Base-by-base conservation (phyloP, 2,888 invertebrate genomes). In the Drosophila colorata region DNA sequence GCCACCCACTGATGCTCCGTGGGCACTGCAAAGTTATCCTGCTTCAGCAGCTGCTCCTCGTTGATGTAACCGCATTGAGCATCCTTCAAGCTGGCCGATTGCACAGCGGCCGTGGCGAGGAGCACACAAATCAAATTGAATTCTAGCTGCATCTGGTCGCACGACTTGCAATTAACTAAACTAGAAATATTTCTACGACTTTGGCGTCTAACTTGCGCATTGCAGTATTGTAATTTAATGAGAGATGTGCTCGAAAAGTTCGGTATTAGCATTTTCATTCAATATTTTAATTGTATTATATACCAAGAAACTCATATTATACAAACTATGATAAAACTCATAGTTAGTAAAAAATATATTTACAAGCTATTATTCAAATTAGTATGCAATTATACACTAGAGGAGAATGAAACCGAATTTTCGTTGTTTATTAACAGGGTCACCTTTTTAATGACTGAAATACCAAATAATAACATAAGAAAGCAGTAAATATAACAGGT, bases 1-100 rank as follows among this genome's bases (percentile, higher is more conserved):
- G 61, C 86, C 41, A 85, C 11, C 84, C 84, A 85, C 57, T 81
- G 84, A 14, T 85, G 81, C 43, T 85, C 84, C 1, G 73, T 80
- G 38, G 84, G 84, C 16, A 61, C 46, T 1, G 84, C 80, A 43
- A 37, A 80, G 0, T 0, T 0, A 0, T 2, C 9, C 18, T 64
- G 70, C 0, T 31, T 68, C 0, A 78, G n/a, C 8, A 86, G 2
- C 11, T 49, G 60, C 0, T 23, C 41, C 51, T 85, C 78, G 20
- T 4, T 28, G 6, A 80, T 41, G 13, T 37, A 23, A 3, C 70
- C 70, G 38, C 83, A 84, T 20, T 78, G 8, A 3, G 31, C 11
- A n/a, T 68, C 71, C 59, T 47, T 2, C 31, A 33, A 11, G n/a
- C 18, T 58, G n/a, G n/a, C 66, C 7, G 44, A 49, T 9, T 44